Evolutionary conservation across 2,797 vertebrate genomes (phyloP).

Genomic region (Hirundo rustica): DNA sequence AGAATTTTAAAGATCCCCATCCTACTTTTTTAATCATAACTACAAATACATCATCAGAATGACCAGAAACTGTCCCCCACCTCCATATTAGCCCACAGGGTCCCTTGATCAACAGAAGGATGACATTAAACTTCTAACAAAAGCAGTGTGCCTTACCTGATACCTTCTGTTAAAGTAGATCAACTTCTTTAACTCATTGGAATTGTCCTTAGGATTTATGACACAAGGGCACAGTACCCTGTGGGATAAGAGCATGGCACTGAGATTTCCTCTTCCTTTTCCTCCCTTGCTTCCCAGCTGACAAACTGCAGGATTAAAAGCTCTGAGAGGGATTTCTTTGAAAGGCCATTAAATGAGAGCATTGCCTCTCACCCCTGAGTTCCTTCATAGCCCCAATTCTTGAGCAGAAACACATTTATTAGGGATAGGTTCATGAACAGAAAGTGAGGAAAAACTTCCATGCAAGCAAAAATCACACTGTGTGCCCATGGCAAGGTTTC

Average conservation of each 20-base stretch:
- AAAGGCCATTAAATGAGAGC: not conserved
- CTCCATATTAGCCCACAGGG: not conserved
- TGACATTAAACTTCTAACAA: not conserved
- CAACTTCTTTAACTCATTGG: conserved; percentile 51
- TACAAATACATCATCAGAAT: not conserved
- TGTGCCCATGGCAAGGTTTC: not conserved
- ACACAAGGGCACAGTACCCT: conserved; percentile 72
- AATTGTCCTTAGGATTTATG: conserved; percentile 32
- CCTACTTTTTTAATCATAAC: not conserved
- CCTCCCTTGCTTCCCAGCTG: rapidly evolving
- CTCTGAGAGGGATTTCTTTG: not conserved
- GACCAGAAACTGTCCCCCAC: not conserved
- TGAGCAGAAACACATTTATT: not conserved
- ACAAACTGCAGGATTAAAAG: not conserved
- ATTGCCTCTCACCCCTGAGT: not conserved
- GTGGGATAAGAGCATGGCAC: not conserved
- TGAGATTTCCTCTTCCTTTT: not conserved
- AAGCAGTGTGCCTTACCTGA: conserved; percentile 66
- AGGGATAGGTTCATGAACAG: not conserved
- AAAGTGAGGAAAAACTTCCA: not conserved
- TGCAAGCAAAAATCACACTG: not conserved
- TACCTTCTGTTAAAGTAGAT: conserved; percentile 68
- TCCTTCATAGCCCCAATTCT: not conserved
- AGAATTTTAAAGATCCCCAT: not conserved
- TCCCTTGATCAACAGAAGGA: not conserved